Evolutionary conservation across 2,797 vertebrate genomes (phyloP).

Genomic region (Ataeniobius toweri): DNA sequence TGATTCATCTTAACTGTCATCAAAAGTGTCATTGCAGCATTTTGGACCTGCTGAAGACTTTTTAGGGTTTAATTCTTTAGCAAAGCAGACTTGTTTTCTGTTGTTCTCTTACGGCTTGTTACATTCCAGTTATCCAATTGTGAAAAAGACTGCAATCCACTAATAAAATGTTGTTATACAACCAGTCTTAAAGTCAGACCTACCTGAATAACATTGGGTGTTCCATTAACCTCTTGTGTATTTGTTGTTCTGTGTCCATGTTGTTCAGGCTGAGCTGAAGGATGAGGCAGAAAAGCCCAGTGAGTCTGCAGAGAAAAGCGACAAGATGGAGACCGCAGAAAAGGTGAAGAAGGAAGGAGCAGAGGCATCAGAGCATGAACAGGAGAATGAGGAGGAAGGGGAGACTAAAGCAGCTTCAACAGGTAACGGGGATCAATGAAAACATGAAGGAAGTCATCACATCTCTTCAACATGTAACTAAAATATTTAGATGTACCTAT

Average conservation of each 20-base stretch:
- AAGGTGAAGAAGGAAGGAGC: conserved; percentile 81
- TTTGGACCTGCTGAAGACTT: too few relatives aligned
- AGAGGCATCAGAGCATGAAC: conserved; percentile 67
- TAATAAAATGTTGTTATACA: not conserved
- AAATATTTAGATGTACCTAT: not conserved
- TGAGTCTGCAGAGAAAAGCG: conserved; percentile 81
- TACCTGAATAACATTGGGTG: not conserved
- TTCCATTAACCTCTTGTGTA: not conserved
- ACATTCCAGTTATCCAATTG: not conserved
- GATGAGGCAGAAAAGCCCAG: conserved; percentile 82
- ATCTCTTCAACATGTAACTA: not conserved
- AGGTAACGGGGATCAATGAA: conserved; percentile 44
- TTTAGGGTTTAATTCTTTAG: too few relatives aligned
- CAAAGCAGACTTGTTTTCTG: not conserved
- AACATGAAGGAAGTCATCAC: not conserved
- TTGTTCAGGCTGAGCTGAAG: conserved; percentile 77
- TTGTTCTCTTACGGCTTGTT: not conserved
- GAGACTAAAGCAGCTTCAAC: conserved; percentile 67
- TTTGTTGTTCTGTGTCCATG: not conserved
- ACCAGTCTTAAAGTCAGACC: not conserved
- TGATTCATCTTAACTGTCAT: too few relatives aligned
- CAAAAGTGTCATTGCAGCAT: too few relatives aligned
- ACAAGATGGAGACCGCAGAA: conserved; percentile 69
- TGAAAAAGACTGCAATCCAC: not conserved
- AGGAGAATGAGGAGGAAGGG: conserved; percentile 67